Base-by-base conservation (phyloP, 2,888 invertebrate genomes). In the Punctoribates punctum region DNA sequence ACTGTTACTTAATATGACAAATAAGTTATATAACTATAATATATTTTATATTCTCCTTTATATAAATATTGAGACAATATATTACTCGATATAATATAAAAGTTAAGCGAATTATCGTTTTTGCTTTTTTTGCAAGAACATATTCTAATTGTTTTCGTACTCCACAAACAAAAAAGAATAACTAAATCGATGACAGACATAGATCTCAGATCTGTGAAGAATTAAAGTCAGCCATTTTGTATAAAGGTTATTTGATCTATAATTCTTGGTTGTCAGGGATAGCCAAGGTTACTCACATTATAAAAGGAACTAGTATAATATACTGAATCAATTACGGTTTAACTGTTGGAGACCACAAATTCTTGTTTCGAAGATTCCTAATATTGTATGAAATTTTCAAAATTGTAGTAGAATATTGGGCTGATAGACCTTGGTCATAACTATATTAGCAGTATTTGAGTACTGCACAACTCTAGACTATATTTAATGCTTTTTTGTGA, bases 11-110 rank as follows among this genome's bases (percentile, higher is more conserved):
- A n/a, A 3, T 20, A n/a, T 48, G 11, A 48, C 48, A 48, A 48
- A 48, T 48, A 48, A 48, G 48, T n/a, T 20, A 20, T n/a, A 54
- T n/a, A 20, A 17, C 54, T 34, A 34, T 34, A 34, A 54, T 54
- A 54, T n/a, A 54, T n/a, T n/a, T n/a, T 54, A 54, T 54, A 54
- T n/a, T 54, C 54, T 54, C 54, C 54, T 54, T 17, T 54, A 20
- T n/a, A 20, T 54, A 54, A 54, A 54, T 20, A 54, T 54, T 8
- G 54, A 54, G n/a, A 54, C 11, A n/a, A 54, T 54, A 54, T 34
- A 34, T 34, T 3, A 34, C 34, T 34, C 34, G 4, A 20, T 54
- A 54, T 20, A 54, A 54, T n/a, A 54, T 54, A 54, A 54, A 54
- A 54, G 8, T 54, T 17, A 17, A 54, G 3, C n/a, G 8, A 54